Base-by-base conservation (phyloP, 2,797 vertebrate genomes). In the Hippopotamyrus pictus region DNA sequence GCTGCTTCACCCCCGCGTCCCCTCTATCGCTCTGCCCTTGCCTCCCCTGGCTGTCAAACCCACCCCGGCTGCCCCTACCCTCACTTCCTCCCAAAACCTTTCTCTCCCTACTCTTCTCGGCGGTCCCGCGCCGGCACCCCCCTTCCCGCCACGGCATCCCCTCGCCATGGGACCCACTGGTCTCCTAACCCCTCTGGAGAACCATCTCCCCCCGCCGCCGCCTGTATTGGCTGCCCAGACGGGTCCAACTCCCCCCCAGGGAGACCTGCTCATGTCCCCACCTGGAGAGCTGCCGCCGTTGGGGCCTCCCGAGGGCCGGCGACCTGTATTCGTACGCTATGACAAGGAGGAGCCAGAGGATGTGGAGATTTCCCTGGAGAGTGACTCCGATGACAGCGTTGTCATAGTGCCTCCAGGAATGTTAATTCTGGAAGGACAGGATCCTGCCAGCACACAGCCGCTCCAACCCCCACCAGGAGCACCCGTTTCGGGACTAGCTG, bases 371-470 rank as follows among this genome's bases (percentile, higher is more conserved):
- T 98, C 98, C 1, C 91, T 98, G 90, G 97, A 96, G 50, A 98
- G 98, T 0, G 97, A 98, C 93, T 98, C 97, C 0, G 97, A 98
- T 0, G 98, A 98, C 94, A 98, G 97, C 0, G 97, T 98, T 69
- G 97, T 98, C 57, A 98, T 98, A 0, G 97, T 98, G n/a, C 98
- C 98, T 0, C 97, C 96, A 0, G 97, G 97, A 8, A 96, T 94
- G 85, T 91, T 92, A 0, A 90, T 91, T 93, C 94, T 95, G 1
- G 93, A 92, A 86, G 88, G 93, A 83, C 95, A 94, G 54, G 95
- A 95, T 0, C 37, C 89, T 0, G 79, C 53, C 0, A 91, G 90
- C 51, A 93, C 62, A 37, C 94, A 94, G 62, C 48, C 90, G 3
- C 91, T 95, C 2, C 88, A 91, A 2, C 76, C 90, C 0, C 86